Conservation (phyloP, 1,140 invertebrate species). For the Tetranychus urticae region DNA sequence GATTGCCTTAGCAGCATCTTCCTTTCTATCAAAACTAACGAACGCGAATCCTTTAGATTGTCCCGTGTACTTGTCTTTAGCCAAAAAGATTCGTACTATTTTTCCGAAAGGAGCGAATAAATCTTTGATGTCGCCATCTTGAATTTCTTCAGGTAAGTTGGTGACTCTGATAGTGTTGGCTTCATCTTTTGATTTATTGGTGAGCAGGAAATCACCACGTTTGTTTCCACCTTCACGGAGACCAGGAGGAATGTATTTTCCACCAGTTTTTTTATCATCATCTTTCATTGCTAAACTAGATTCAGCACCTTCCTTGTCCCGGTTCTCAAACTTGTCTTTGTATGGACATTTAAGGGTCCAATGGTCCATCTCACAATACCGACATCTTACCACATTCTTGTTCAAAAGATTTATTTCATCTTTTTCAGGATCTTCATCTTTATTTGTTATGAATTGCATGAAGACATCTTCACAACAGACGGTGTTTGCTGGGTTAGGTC, state of each 20-base stretch:
- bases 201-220: constrained; percentile 41
- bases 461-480: constrained; percentile 83
- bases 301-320: background rate
- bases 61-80: constrained; percentile 41
- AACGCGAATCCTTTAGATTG: constrained; percentile 54
- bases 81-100: constrained; percentile 22
- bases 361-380: constrained; percentile 84
- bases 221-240: constrained; percentile 50
- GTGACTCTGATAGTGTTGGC: constrained; percentile 80
- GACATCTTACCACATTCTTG: constrained; percentile 59
- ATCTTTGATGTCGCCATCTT: constrained; percentile 82
- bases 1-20: constrained; percentile 78
- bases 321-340: constrained; percentile 44
- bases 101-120: constrained; percentile 33
- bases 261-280: constrained; percentile 17
- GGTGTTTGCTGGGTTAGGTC: constrained; percentile 86
- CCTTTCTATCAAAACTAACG: constrained; percentile 68
- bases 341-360: constrained; percentile 93
- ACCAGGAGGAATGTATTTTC: constrained; percentile 50
- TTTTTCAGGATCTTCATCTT: constrained; percentile 16
- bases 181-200: constrained; percentile 28
- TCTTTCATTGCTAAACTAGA: background rate
- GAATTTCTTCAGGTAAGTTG: constrained; percentile 85
- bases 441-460: constrained; percentile 41
- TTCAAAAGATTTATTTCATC: constrained; percentile 40